Base-by-base conservation (phyloP, 2,113 vertebrate species). In the Anseranas semipalmata region DNA sequence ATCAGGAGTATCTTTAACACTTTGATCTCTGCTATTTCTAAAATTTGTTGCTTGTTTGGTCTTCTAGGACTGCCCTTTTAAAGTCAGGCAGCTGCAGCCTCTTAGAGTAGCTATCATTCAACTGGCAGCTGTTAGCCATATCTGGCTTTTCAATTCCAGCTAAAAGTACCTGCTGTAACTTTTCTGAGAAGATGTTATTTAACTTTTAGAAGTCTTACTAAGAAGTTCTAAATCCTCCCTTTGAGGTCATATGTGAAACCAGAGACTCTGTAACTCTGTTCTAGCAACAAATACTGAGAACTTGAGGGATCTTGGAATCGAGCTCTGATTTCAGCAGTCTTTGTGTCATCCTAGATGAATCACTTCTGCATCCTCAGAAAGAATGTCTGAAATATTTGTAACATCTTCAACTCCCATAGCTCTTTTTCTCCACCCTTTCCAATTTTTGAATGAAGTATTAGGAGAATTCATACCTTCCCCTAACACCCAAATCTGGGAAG, bases 31-130 rank as follows among this genome's bases (percentile, higher is more conserved):
- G 56, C 92, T 92, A 66, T 92, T 95, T 87, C 91, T 89, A 73
- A 92, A 94, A 89, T 85, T 10, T 48, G 46, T 83, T 85, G 67
- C 93, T 94, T 81, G 59, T 85, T 91, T 76, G 89, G 78, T 86
- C 92, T 87, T 89, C 70, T 60, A 53, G 66, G 83, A 9, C 73
- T 92, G 89, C 50, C 58, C 92, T 96, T 97, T 87, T 85, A 59
- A 79, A 95, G 86, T 15, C 13, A 3, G 87, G 92, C 96, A 95
- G 96, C 96, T 96, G 95, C 81, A 89, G 77, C 62, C 89, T 76
- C 77, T 65, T 81, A 62, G 76, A 91, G 83, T 18, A 87, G 84
- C 87, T 30, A 66, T 87, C 74, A n/a, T 73, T 91, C 77, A 85
- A 16, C 60, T 59, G 58, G 67, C 95, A 96, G 96, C 96, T 96